A percentile compares a stretch with the other conserved stretches of the same genome.
Evolutionary conservation across 2,888 invertebrate genomes (phyloP).

Genomic region (Abscondita cerata): DNA sequence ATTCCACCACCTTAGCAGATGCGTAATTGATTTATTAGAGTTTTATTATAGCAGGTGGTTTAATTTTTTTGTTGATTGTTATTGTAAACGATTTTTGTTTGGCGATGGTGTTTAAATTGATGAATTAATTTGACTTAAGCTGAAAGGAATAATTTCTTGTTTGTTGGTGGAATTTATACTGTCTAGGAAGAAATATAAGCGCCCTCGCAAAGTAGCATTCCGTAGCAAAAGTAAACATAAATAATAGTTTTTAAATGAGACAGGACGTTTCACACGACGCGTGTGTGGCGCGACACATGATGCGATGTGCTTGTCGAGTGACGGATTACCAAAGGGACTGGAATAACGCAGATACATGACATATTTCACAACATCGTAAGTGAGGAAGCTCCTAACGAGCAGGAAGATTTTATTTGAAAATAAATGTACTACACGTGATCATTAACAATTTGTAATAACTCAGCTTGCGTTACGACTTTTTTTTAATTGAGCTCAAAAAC

Average conservation of each 20-base stretch:
- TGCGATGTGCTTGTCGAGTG: slow-evolving; percentile 58
- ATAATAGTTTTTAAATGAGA: slow-evolving; percentile 65
- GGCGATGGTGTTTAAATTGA: background rate
- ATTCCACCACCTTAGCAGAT: slow-evolving; percentile 32
- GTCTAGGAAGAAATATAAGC: slow-evolving; percentile 24
- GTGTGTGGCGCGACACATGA: slow-evolving; percentile 59
- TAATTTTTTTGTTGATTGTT: background rate
- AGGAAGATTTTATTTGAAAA: slow-evolving; percentile 20
- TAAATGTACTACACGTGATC: slow-evolving; percentile 23
- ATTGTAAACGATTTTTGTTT: background rate
- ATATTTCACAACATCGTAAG: slow-evolving; percentile 58
- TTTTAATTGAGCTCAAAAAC: too few species aligned
- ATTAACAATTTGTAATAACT: slow-evolving; percentile 13
- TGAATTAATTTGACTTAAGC: too few species aligned
- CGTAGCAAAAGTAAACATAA: slow-evolving; percentile 54
- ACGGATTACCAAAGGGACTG: slow-evolving; percentile 55
- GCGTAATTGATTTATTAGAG: background rate
- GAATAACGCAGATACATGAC: slow-evolving; percentile 54
- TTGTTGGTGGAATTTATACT: slow-evolving; percentile 18
- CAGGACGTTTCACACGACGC: slow-evolving; percentile 60
- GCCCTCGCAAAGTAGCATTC: slow-evolving; percentile 43
- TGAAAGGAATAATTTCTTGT: too few species aligned
- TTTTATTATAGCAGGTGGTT: slow-evolving; percentile 2
- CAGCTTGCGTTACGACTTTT: background rate
- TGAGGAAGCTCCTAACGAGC: slow-evolving; percentile 60